Percentiles rank a stretch among this genome's conserved stretches.
Conservation (phyloP, 2,888 invertebrate species). For the Watsonalla binaria region DNA sequence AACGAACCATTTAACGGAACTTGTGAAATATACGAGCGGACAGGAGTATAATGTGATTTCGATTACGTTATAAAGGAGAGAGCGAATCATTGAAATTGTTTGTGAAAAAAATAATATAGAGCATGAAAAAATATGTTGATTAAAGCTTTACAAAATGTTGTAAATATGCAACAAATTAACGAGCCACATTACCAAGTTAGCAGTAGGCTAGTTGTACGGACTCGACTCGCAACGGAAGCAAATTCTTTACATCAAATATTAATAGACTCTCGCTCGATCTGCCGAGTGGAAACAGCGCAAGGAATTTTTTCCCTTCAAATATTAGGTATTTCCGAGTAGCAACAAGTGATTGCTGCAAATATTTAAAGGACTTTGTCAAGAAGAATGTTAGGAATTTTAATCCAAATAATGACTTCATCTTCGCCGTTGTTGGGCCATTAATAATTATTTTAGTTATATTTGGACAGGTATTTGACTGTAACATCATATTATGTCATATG, state of each 20-base stretch:
- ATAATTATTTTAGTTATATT: background rate
- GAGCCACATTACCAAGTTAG: slow-evolving; percentile 25
- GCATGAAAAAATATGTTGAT: too few relatives aligned
- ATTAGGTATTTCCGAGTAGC: background rate
- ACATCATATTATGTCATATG: too few relatives aligned
- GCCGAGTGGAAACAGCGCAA: too few relatives aligned
- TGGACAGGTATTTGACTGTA: too few relatives aligned
- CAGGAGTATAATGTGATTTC: too few relatives aligned
- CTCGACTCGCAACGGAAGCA: slow-evolving; percentile 16
- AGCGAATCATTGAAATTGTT: too few relatives aligned
- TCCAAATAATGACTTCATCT: background rate
- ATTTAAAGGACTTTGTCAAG: background rate
- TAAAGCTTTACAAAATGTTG: too few relatives aligned
- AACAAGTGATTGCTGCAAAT: background rate
- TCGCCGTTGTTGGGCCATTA: background rate
- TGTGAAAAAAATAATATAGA: too few relatives aligned
- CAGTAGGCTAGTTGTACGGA: slow-evolving; percentile 19
- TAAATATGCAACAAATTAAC: slow-evolving; percentile 16
- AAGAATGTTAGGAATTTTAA: background rate
- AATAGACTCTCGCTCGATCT: background rate
- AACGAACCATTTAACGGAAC: too few relatives aligned
- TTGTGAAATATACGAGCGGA: too few relatives aligned
- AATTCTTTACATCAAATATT: slow-evolving; percentile 1
- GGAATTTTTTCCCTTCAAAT: background rate
- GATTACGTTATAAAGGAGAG: too few relatives aligned